Conservation (phyloP, 2,113 vertebrate species). For the Chrysemys picta region DNA sequence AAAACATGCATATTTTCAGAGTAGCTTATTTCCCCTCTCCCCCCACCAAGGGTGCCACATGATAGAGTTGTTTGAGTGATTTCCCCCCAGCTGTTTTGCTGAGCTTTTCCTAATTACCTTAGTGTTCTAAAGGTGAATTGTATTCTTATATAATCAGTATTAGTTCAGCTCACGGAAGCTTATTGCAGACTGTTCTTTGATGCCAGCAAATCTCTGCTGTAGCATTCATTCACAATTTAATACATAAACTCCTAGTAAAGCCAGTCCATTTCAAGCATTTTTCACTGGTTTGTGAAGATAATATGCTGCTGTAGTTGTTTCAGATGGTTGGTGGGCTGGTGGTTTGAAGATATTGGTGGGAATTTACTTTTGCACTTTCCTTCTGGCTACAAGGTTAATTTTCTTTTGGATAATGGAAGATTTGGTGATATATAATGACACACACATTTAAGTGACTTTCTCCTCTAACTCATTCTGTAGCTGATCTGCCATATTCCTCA, state of each 20-base stretch:
- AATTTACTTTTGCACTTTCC: background rate
- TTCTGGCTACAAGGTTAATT: background rate
- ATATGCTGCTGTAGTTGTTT: conserved; percentile 30
- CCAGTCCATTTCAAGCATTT: background rate
- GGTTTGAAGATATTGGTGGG: background rate
- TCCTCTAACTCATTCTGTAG: background rate
- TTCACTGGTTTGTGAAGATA: background rate
- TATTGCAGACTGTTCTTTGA: conserved; percentile 38
- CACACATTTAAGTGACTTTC: background rate
- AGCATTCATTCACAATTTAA: conserved; percentile 26
- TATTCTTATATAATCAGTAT: conserved; percentile 67
- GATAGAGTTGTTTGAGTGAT: conserved; percentile 30
- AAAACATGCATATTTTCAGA: conserved; percentile 20
- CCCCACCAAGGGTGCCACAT: background rate
- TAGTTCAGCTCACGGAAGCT: conserved; percentile 40
- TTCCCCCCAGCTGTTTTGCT: conserved; percentile 34
- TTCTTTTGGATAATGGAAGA: background rate
- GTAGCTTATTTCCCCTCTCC: conserved; percentile 7
- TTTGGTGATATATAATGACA: background rate
- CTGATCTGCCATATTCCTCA: background rate
- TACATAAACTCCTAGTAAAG: conserved; percentile 29
- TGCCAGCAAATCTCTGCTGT: conserved; percentile 22
- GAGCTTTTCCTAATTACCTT: conserved; percentile 50
- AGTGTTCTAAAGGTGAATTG: conserved; percentile 64
- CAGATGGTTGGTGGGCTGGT: background rate